A percentile compares a stretch with the other conserved stretches of the same genome.
Evolutionary conservation across 1,140 invertebrate species (phyloP).

Genomic region (Zaprionus gabonicus): DNA sequence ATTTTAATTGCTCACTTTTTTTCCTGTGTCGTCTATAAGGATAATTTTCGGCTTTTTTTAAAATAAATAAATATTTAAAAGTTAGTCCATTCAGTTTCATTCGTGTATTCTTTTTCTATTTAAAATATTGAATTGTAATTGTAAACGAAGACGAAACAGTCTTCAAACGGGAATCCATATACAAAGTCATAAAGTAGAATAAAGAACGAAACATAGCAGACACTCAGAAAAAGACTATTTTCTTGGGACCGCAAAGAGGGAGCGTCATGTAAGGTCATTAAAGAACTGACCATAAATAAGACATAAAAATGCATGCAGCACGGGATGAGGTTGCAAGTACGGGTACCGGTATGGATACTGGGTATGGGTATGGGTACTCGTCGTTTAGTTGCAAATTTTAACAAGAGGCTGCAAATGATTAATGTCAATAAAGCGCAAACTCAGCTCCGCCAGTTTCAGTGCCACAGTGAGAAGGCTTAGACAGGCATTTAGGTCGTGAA

Average conservation of each 20-base stretch:
- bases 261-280: constrained; percentile 43
- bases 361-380: constrained; percentile 16
- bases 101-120: not conserved
- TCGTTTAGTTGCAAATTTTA: constrained; percentile 75
- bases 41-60: no score
- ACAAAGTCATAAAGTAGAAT: not conserved
- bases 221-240: not conserved
- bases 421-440: constrained; percentile 72
- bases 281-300: constrained; percentile 43
- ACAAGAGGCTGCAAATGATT: constrained; percentile 74
- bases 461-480: constrained; percentile 37
- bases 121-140: not conserved
- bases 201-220: constrained; percentile 24
- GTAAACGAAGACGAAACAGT: not conserved
- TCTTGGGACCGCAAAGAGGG: constrained; percentile 7
- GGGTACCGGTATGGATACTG: not conserved
- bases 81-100: no score
- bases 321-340: constrained; percentile 22
- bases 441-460: constrained; percentile 14
- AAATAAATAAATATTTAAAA: no score
- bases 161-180: not conserved
- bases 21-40: no score
- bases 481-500: constrained; percentile 71
- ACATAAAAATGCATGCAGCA: constrained; percentile 39
- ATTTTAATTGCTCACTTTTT: no score